These are phyloP conservation scores for Hiodon alosoides DNA, from an alignment of 2,113 vertebrate species.

Conservation along the genomic window DNA sequence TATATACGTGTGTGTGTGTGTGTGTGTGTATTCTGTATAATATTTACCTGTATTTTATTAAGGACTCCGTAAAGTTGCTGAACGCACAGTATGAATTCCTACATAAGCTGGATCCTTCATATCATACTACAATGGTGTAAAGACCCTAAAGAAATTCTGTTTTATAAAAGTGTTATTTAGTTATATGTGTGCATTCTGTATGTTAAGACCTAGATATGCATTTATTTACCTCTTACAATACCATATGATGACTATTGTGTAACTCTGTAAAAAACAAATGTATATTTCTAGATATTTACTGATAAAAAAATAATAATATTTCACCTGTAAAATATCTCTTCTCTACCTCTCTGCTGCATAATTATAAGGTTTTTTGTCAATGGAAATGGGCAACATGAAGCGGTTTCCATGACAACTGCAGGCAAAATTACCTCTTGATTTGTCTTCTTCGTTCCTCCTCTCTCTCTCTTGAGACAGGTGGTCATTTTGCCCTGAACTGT, in stretches of 20 bases:
- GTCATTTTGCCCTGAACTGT: conserved; percentile 22
- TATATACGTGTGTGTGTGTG: too few relatives aligned
- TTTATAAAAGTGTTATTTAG: background rate
- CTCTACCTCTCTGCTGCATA: conserved; percentile 16
- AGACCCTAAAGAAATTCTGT: background rate
- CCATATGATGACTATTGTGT: background rate
- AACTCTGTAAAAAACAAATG: too few relatives aligned
- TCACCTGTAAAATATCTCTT: conserved; percentile 16
- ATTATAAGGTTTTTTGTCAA: conserved; percentile 25
- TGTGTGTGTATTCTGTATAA: too few relatives aligned
- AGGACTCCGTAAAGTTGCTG: too few relatives aligned
- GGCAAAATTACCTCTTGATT: conserved; percentile 23
- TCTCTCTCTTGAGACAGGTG: conserved; percentile 16
- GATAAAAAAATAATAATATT: background rate
- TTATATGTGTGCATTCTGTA: background rate
- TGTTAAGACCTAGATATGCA: background rate
- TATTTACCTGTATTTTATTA: too few relatives aligned
- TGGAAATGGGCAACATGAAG: conserved; percentile 23
- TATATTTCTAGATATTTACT: background rate
- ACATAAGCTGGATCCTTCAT: background rate
- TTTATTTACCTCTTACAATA: background rate
- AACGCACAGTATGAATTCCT: background rate
- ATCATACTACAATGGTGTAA: too few relatives aligned
- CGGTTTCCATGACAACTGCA: conserved; percentile 28
- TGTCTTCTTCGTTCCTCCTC: conserved; percentile 13